A percentile compares a stretch with the other conserved stretches of the same genome.
Evolutionary conservation across 1,140 invertebrate species (phyloP).

Genomic region (Formica exsecta): DNA sequence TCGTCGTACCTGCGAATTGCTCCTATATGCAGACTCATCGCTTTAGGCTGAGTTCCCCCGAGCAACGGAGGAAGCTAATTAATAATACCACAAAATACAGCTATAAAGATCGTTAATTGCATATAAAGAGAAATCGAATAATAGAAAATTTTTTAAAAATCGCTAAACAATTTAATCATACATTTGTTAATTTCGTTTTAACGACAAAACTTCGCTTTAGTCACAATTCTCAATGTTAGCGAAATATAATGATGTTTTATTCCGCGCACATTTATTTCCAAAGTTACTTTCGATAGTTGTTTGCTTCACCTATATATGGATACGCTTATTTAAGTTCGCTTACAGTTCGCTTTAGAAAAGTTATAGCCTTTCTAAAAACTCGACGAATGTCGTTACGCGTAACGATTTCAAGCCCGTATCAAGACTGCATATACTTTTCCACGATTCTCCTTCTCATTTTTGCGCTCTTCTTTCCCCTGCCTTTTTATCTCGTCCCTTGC

Average conservation of each 20-base stretch:
- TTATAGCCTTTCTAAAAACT: conserved; percentile 69
- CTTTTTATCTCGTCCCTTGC: conserved; percentile 43
- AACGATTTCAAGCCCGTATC: conserved; percentile 60
- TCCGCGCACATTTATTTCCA: conserved; percentile 22
- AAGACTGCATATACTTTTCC: conserved; percentile 48
- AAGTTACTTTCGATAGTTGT: conserved; percentile 67
- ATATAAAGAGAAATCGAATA: neutral
- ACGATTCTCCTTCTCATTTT: neutral
- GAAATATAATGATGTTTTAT: conserved; percentile 56
- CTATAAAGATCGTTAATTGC: conserved; percentile 16
- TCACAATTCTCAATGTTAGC: conserved; percentile 5
- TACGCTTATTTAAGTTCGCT: conserved; percentile 66
- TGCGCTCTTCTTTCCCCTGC: neutral
- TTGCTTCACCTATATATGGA: conserved; percentile 25
- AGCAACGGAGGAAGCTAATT: conserved; percentile 58
- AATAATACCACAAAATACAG: conserved; percentile 12
- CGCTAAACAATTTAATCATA: neutral
- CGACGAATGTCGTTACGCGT: conserved; percentile 74
- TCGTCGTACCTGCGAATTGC: conserved; percentile 32
- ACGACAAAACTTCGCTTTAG: neutral
- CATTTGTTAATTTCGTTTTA: neutral
- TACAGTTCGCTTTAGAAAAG: conserved; percentile 61
- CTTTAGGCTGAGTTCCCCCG: conserved; percentile 29
- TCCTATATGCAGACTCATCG: conserved; percentile 52
- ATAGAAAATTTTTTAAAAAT: neutral